Conservation (phyloP, 92 coral and sea anemone species). For the Zoanthus gigantus region DNA sequence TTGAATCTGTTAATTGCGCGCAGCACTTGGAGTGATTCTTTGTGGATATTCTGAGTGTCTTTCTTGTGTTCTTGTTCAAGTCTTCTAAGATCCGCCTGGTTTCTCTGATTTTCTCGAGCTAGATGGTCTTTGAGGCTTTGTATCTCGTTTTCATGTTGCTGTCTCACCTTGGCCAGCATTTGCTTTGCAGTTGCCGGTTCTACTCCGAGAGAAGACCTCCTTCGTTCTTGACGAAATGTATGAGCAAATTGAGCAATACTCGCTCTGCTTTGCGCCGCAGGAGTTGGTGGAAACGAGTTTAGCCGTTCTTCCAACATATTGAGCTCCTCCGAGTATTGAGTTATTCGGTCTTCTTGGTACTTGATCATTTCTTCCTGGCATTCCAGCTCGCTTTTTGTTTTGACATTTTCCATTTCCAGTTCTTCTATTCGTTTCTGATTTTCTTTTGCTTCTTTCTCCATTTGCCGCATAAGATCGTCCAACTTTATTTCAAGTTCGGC, state of each 20-base stretch:
- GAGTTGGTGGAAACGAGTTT: constrained; percentile 67
- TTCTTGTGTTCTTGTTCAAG: constrained; percentile 86
- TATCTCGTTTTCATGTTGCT: constrained; percentile 90
- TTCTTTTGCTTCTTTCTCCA: constrained; percentile 71
- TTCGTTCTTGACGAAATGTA: constrained; percentile 68
- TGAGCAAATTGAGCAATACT: constrained; percentile 71
- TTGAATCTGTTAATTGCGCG: constrained; percentile 96
- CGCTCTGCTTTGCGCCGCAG: constrained; percentile 86
- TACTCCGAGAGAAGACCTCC: constrained; percentile 67
- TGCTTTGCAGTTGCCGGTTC: constrained; percentile 94
- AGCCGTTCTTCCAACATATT: constrained; percentile 74
- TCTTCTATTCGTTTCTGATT: constrained; percentile 66
- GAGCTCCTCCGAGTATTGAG: constrained; percentile 89
- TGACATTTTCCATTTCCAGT: constrained; percentile 71
- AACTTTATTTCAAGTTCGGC: constrained; percentile 76
- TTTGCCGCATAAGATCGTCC: constrained; percentile 70
- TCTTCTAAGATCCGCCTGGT: constrained; percentile 86
- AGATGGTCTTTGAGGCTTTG: constrained; percentile 82
- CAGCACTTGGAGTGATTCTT: constrained; percentile 82
- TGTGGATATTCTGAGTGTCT: constrained; percentile 88
- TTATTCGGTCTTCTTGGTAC: constrained; percentile 89
- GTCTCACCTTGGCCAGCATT: constrained; percentile 91
- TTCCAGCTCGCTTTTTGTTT: constrained; percentile 79
- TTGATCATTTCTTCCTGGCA: constrained; percentile 98
- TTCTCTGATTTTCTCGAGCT: constrained; percentile 80